These are phyloP conservation scores for Muntiacus reevesi DNA, from an alignment of 2,113 vertebrate species.

Conservation along the genomic window DNA sequence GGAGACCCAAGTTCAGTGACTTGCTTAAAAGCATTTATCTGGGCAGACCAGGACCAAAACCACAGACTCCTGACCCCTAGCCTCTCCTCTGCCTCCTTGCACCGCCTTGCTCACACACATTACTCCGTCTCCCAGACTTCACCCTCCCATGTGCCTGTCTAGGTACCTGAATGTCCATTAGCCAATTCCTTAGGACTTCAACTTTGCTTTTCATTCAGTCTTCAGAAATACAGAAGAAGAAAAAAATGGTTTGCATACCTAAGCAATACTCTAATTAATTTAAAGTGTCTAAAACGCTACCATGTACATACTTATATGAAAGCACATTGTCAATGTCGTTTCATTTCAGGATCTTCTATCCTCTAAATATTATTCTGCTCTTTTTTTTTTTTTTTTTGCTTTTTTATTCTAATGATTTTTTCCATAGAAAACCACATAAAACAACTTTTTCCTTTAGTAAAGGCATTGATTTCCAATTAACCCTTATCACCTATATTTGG, in stretches of 20 bases:
- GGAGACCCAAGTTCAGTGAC: not conserved
- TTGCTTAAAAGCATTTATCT: not conserved
- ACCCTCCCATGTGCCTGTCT: not conserved
- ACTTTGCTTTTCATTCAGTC: not conserved
- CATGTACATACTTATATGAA: not conserved
- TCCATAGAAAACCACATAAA: slow-evolving; percentile 1
- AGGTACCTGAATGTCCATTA: not conserved
- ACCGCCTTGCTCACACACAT: not conserved
- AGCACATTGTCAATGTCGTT: not conserved
- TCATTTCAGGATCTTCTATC: not conserved
- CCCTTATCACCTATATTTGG: not conserved
- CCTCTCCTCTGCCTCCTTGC: not conserved
- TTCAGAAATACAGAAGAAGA: not conserved
- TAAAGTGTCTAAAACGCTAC: not conserved
- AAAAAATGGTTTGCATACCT: not conserved
- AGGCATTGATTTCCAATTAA: not conserved
- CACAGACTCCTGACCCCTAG: not conserved
- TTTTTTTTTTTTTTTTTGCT: not conserved
- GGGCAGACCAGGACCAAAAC: not conserved
- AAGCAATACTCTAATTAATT: not conserved
- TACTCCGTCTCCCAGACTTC: not conserved
- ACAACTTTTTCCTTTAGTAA: not conserved
- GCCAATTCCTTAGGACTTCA: not conserved
- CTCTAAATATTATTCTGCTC: not conserved
- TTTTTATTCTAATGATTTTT: slow-evolving; percentile 12